Percentiles rank a stretch among this genome's conserved stretches.
Evolutionary conservation across 1,140 invertebrate genomes (phyloP).

Genomic region (Zaprionus ornatus): DNA sequence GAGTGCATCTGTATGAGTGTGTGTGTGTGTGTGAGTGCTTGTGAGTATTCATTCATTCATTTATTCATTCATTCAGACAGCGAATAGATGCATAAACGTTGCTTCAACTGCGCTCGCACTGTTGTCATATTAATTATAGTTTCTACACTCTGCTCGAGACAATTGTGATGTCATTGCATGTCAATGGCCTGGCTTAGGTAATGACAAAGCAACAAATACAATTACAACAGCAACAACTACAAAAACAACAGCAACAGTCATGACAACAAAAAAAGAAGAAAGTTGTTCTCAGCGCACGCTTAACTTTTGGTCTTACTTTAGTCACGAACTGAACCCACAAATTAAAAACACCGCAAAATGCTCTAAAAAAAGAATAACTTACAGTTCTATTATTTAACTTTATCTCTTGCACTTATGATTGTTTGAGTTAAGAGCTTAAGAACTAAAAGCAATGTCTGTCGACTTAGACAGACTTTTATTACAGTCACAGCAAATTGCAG

Average conservation of each 20-base stretch:
- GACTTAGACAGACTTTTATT: too few species aligned
- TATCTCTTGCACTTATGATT: not conserved
- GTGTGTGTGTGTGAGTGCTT: not conserved
- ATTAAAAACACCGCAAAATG: not conserved
- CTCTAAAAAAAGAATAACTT: not conserved
- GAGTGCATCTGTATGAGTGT: not conserved
- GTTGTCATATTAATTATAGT: conserved; percentile 53
- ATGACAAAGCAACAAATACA: conserved; percentile 42
- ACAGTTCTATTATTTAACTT: not conserved
- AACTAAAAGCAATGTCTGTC: not conserved
- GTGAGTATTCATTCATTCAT: conserved; percentile 35
- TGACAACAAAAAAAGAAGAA: conserved; percentile 24
- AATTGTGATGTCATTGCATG: conserved; percentile 49
- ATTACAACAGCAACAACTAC: conserved; percentile 14
- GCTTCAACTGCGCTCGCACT: conserved; percentile 1
- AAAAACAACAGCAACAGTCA: conserved; percentile 6
- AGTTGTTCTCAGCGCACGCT: conserved; percentile 32
- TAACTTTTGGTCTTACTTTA: conserved; percentile 16
- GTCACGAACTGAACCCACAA: conserved; percentile 11
- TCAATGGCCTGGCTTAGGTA: conserved; percentile 44
- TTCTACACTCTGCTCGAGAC: conserved; percentile 28
- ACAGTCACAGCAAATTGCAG: too few species aligned
- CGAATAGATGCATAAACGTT: conserved; percentile 3
- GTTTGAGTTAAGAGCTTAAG: not conserved
- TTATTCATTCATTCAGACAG: conserved; percentile 32